These are phyloP conservation scores for Manduca sexta DNA, from an alignment of 1,140 invertebrate genomes.

Conservation along the genomic window DNA sequence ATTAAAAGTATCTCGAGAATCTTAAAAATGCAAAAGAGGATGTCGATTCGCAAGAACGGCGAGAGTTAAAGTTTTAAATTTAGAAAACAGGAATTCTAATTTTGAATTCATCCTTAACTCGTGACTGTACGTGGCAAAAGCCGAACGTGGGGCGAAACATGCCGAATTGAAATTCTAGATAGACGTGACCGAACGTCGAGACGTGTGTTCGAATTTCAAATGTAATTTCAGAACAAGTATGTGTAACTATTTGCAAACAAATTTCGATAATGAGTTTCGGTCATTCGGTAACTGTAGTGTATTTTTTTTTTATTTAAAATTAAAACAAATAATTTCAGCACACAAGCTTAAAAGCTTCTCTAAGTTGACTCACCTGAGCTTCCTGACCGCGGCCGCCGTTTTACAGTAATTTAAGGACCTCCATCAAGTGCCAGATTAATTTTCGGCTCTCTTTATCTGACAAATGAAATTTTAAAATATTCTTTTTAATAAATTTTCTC, in stretches of 20 bases:
- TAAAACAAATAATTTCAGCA: not conserved
- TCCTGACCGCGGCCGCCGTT: not conserved
- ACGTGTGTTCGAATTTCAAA: slow-evolving; percentile 49
- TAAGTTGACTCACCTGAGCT: not conserved
- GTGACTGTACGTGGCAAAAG: slow-evolving; percentile 42
- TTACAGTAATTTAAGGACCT: not conserved
- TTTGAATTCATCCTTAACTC: slow-evolving; percentile 52
- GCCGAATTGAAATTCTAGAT: slow-evolving; percentile 58
- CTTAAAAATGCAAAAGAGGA: not conserved
- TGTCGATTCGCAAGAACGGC: slow-evolving; percentile 18
- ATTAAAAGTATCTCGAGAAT: no score
- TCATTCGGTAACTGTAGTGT: no score
- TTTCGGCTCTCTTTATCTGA: not conserved
- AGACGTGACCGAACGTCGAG: slow-evolving; percentile 33
- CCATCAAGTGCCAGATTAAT: slow-evolving; percentile 2
- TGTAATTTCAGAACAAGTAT: slow-evolving; percentile 31
- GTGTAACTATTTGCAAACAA: slow-evolving; percentile 43
- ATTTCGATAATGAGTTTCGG: slow-evolving; percentile 41
- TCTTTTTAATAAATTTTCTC: no score
- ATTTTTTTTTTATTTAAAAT: no score
- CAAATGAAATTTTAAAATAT: not conserved
- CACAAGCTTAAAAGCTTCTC: not conserved
- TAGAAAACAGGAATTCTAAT: slow-evolving; percentile 41
- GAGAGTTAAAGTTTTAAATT: slow-evolving; percentile 22
- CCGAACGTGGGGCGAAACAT: slow-evolving; percentile 37